Evolutionary conservation across 2,888 invertebrate genomes (phyloP).

Genomic region (Tuberolachnus salignus): DNA sequence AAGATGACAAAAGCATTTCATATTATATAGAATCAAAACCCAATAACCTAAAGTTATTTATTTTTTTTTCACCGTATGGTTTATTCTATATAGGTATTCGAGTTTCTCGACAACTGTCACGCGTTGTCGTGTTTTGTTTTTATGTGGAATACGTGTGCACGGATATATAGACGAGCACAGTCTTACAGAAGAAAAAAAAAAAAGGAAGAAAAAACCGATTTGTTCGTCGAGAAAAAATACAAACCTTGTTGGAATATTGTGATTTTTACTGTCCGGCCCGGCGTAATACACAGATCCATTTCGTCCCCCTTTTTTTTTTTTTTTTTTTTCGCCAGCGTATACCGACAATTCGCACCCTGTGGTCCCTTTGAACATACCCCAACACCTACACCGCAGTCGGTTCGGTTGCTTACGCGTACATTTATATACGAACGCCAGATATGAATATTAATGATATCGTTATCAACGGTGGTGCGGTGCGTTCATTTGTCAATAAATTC

Average conservation of each 20-base stretch:
- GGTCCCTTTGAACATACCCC: background rate
- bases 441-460: background rate
- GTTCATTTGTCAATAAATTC: conserved; percentile 12
- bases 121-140: background rate
- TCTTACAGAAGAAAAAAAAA: background rate
- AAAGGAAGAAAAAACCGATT: conserved; percentile 4
- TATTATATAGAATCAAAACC: background rate
- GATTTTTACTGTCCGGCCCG: too few relatives aligned
- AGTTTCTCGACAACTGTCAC: background rate
- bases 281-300: too few relatives aligned
- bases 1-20: background rate
- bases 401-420: conserved; percentile 21
- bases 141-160: background rate
- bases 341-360: too few relatives aligned
- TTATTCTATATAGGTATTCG: background rate
- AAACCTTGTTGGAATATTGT: too few relatives aligned
- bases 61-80: too few relatives aligned
- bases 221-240: background rate
- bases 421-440: background rate
- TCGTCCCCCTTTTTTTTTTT: too few relatives aligned
- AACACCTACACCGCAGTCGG: conserved; percentile 15
- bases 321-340: background rate
- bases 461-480: background rate
- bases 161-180: background rate
- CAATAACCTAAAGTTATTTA: background rate